Evolutionary conservation across 2,797 vertebrate species (phyloP).

Genomic region (Macrochelys suwanniensis): DNA sequence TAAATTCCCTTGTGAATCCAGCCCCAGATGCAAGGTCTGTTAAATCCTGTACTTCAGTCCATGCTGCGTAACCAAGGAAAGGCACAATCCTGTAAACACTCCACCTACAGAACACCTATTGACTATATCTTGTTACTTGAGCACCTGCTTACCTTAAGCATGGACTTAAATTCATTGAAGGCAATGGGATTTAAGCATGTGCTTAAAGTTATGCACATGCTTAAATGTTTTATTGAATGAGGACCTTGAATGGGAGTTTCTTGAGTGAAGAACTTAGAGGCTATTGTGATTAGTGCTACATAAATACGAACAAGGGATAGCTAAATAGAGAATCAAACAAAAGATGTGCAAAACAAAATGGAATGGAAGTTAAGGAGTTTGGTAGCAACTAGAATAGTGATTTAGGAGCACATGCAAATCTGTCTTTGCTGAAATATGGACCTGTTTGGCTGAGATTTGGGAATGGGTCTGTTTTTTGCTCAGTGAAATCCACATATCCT

Average conservation of each 20-base stretch:
- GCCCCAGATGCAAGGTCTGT: background rate
- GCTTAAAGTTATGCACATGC: background rate
- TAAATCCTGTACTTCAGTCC: background rate
- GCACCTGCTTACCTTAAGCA: background rate
- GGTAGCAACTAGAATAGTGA: background rate
- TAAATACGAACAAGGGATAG: too few relatives aligned
- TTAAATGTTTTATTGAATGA: background rate
- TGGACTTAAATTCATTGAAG: background rate
- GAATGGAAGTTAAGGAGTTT: background rate
- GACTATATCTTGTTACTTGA: background rate
- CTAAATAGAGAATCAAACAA: too few relatives aligned
- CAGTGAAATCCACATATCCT: background rate
- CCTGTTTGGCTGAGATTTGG: background rate
- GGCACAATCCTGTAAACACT: background rate
- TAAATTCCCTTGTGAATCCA: background rate
- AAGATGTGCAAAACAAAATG: background rate
- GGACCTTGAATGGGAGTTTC: background rate
- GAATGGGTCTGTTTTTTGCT: background rate
- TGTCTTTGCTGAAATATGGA: background rate
- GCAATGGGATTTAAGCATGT: background rate
- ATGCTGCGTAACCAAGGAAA: background rate
- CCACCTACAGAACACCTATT: background rate
- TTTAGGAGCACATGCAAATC: background rate
- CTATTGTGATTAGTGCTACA: background rate
- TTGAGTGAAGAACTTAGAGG: background rate